Evolutionary conservation across 64 coral and sea anemone species (phyloP), one percentile per base, ranked within the genome.

Genomic region (Astreopora myriophthalma): DNA sequence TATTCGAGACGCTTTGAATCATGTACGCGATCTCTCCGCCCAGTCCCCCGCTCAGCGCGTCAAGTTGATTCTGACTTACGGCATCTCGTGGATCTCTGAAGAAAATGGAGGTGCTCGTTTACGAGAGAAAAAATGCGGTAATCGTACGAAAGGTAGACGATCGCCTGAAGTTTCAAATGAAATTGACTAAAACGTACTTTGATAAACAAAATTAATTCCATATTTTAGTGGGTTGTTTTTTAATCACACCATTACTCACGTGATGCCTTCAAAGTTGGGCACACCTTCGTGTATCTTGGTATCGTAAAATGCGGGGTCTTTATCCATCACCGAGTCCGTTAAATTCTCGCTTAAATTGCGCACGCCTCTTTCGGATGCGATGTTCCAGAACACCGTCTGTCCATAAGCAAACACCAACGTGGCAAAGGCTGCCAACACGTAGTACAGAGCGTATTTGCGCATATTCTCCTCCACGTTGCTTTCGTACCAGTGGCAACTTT

Each of bases 321-420:
- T 94, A 22, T 92, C 86, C 51, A 94, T 16, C 9, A 87, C 37
- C 0, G 70, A 4, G 8, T 87, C 85, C 8, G 70, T 87, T 35
- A 87, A 49, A 51, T 73, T 74, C 20, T 87, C 70, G 48, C 77
- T 75, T 25, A 92, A 75, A 8, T 85, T 73, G 12, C 49, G 42
- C 6, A 76, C 88, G n/a, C 88, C 84, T 77, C 92, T 91, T 60
- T 92, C 92, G 25, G 96, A 84, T 19, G 84, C 96, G n/a, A 98
- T 88, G 55, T 87, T 98, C 88, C 92, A 98, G 55, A 93, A 88
- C 8, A 98, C 68, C 7, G 86, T 80, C 33, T 98, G 89, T 39
- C 92, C 92, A 28, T 92, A 94, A 27, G 96, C 96, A 88, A 93
- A 98, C 27, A 92, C 13, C 46, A 98, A 61, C 28, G 96, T 98